phyloP scores from a whole-genome alignment of 2,797 vertebrate genomes.

The Jordanella pulchra region DNA sequence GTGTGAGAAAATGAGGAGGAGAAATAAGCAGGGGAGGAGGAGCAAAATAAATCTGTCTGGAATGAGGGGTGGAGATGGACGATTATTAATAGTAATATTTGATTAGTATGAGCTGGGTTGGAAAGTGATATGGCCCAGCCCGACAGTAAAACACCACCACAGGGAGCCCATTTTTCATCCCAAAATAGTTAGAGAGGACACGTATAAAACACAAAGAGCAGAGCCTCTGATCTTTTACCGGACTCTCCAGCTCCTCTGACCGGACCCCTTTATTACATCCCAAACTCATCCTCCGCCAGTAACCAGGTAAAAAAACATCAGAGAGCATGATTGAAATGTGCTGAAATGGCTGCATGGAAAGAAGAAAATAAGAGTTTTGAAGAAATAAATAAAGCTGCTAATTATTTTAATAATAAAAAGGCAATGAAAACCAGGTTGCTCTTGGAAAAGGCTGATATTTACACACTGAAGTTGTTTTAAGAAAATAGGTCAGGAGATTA shows the following conservation, averaged over 20 bases:
- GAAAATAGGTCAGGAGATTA: constrained; percentile 12
- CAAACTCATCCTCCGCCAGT: background rate
- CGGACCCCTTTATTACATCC: constrained; percentile 7
- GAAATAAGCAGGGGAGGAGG: constrained; percentile 17
- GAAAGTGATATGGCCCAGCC: background rate
- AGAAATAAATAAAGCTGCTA: constrained; percentile 1
- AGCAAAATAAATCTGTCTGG: constrained; percentile 32
- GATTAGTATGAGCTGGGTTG: constrained; percentile 45
- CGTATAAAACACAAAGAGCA: constrained; percentile 57
- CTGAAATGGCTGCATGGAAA: background rate
- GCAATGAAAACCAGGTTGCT: background rate
- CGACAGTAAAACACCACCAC: constrained; percentile 24
- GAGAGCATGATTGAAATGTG: background rate
- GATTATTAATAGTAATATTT: constrained; percentile 68
- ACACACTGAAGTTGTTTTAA: background rate
- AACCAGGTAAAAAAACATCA: constrained; percentile 54
- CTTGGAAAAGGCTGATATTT: background rate
- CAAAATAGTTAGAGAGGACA: constrained; percentile 52
- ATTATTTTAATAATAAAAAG: background rate
- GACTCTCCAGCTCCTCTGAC: constrained; percentile 25
- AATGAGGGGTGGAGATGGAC: constrained; percentile 27
- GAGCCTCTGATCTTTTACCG: constrained; percentile 31
- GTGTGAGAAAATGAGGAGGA: constrained; percentile 46
- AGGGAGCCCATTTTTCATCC: constrained; percentile 39
- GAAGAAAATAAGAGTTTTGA: constrained; percentile 1